These are phyloP conservation scores for Cabera pusaria DNA, from an alignment of 2,888 invertebrate species.

Conservation along the genomic window DNA sequence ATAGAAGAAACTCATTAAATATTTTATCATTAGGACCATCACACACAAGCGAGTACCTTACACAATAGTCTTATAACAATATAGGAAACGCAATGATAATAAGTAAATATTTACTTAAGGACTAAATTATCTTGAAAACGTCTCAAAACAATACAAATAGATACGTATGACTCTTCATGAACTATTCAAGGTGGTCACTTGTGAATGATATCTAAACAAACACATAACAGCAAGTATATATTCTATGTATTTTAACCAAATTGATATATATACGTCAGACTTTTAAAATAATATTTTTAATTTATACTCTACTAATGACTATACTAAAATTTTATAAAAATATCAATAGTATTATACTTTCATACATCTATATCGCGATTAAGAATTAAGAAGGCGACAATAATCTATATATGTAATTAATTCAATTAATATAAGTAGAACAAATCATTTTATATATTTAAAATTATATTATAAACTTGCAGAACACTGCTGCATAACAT, in stretches of 20 bases:
- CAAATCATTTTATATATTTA: background rate
- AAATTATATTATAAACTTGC: background rate
- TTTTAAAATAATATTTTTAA: constrained; percentile 19
- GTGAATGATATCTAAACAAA: constrained; percentile 2
- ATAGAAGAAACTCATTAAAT: no score
- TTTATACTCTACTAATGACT: constrained; percentile 6
- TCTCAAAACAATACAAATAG: no score
- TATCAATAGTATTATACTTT: constrained; percentile 7
- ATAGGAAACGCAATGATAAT: no score
- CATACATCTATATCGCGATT: no score
- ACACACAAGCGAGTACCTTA: no score
- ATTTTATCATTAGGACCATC: no score
- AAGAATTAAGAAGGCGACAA: background rate
- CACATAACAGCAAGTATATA: constrained; percentile 12
- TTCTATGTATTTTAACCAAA: constrained; percentile 20
- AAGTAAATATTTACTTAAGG: no score
- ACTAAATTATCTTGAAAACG: no score
- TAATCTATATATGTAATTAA: constrained; percentile 17
- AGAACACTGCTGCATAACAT: constrained; percentile 1
- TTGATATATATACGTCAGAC: constrained; percentile 19
- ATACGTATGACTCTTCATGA: no score
- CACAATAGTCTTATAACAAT: no score
- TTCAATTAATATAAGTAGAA: constrained; percentile 1
- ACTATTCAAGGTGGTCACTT: no score
- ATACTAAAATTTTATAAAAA: constrained; percentile 9